These are phyloP conservation scores for Aegotheles bennettii DNA, from an alignment of 2,113 vertebrate genomes.

Conservation along the genomic window DNA sequence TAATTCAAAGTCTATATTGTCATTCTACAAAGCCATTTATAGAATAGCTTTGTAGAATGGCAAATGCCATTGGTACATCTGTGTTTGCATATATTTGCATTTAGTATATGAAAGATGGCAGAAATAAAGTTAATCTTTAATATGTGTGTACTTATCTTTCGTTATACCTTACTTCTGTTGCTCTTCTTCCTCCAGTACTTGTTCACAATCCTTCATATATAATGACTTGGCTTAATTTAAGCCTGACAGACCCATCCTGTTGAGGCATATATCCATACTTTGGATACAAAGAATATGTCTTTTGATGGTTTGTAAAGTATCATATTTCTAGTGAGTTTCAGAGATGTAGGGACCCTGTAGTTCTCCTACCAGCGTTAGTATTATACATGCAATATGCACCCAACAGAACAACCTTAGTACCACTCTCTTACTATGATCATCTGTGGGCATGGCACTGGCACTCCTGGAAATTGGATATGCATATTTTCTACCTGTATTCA, in stretches of 20 bases:
- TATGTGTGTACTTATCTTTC: background rate
- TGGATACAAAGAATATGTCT: background rate
- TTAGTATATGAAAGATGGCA: background rate
- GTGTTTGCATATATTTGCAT: background rate
- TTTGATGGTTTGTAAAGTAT: background rate
- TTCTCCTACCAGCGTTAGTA: background rate
- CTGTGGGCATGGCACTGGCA: background rate
- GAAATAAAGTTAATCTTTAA: background rate
- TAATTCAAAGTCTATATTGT: background rate
- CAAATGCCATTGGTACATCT: background rate
- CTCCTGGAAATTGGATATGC: background rate
- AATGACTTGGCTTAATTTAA: background rate
- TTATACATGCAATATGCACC: background rate
- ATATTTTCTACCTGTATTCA: background rate
- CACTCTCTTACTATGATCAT: background rate
- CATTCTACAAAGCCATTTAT: background rate
- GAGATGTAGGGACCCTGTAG: background rate
- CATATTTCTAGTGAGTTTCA: background rate
- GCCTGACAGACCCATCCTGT: background rate
- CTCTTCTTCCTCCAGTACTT: background rate
- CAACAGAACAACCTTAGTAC: background rate
- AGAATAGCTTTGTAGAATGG: background rate
- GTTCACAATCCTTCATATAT: background rate
- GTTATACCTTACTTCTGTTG: background rate
- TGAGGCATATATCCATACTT: background rate